Evolutionary conservation across 2,888 invertebrate species (phyloP), one percentile per base, ranked within the genome.

Genomic region (Aplocera efformata): DNA sequence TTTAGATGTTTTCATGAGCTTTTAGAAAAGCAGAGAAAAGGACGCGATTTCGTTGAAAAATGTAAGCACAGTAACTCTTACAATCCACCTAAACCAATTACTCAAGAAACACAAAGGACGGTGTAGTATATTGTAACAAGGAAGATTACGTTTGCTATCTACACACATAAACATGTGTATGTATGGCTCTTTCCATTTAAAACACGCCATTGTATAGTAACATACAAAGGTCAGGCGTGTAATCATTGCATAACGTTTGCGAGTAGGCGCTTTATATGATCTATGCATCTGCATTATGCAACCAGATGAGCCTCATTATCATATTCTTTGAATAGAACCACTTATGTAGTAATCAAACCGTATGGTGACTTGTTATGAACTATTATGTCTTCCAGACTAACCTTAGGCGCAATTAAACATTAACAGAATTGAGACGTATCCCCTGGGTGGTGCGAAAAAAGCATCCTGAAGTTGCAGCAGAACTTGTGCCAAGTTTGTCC

Each of bases 201-300:
- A 32, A 40, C 39, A 40, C 26, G 29, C 44, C 34, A 35, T 53
- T 53, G 50, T 53, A 50, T 46, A 37, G 41, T 37, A 46, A 26
- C 35, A 13, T 32, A 66, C 69, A 74, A 76, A 77, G 76, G 76
- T 75, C 71, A 69, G 62, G 40, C 35, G 33, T 20, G 35, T 28
- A 40, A 40, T 39, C 34, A 35, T 54, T 50, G 64, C 63, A 63
- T 71, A 76, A 77, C 57, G 51, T 51, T 62, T 29, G 46, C 53
- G 50, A 46, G 53, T 41, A 40, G 48, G 52, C 48, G 50, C 43
- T 53, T 50, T 48, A 35, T 48, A 25, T 29, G 59, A 56, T 61
- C 61, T 61, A 63, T 68, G 57, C 57, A 60, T 61, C 54, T 61
- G 50, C 50, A 59, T 73, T 72, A 66, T 45, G 45, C 37, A 51